A percentile compares a stretch with the other conserved stretches of the same genome.
phyloP scores from a whole-genome alignment of 1,140 invertebrate species.

The Pogonognathellus flavescens region DNA sequence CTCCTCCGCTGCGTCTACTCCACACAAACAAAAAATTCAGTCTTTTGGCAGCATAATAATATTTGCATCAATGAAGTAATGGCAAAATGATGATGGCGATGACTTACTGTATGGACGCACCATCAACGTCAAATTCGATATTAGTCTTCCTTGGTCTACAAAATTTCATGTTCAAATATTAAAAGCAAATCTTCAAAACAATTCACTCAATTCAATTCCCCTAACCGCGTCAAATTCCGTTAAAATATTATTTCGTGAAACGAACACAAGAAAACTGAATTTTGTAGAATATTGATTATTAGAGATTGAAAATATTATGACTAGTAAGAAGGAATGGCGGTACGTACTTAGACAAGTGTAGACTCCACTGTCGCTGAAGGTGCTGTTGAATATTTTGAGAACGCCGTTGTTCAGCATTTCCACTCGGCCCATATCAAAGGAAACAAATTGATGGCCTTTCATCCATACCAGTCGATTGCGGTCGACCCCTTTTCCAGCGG shows the following conservation, averaged over 20 bases:
- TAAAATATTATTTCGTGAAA: no score
- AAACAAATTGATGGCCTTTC: constrained; percentile 79
- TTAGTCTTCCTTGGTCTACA: constrained; percentile 65
- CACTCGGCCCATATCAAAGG: constrained; percentile 80
- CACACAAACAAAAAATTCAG: neutral
- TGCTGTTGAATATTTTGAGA: constrained; percentile 83
- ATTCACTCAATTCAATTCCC: no score
- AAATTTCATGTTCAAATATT: neutral
- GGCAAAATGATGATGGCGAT: no score
- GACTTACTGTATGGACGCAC: constrained; percentile 65
- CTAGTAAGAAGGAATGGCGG: neutral
- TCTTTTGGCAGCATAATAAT: neutral
- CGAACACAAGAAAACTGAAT: no score
- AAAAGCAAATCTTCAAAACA: no score
- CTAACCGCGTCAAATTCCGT: no score
- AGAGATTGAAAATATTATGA: neutral
- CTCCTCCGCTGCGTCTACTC: neutral
- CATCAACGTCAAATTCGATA: constrained; percentile 68
- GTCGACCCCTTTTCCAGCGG: constrained; percentile 55
- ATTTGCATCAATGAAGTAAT: no score
- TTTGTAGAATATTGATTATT: no score
- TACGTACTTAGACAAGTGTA: constrained; percentile 83
- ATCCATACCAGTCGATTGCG: constrained; percentile 81
- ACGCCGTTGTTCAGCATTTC: constrained; percentile 89
- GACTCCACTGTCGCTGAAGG: constrained; percentile 81